Evolutionary conservation across 2,888 invertebrate species (phyloP).

Genomic region (Halictus quadricinctus): DNA sequence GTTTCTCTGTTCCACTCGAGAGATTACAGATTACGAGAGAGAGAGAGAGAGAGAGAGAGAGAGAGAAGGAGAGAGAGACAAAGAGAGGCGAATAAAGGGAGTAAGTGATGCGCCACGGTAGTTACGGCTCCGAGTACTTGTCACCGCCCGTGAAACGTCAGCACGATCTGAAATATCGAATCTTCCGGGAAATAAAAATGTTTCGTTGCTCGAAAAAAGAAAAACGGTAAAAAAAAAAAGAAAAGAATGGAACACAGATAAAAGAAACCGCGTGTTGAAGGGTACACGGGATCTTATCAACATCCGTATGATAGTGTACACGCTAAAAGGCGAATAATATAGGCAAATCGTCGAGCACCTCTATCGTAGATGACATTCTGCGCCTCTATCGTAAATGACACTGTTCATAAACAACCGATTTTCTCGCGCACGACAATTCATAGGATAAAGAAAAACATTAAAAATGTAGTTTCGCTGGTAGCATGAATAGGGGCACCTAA

Average conservation of each 20-base stretch:
- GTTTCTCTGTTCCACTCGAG: neutral
- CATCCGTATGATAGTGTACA: slow-evolving; percentile 25
- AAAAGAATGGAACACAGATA: neutral
- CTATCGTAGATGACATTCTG: slow-evolving; percentile 22
- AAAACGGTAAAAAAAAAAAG: neutral
- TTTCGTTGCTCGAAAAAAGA: neutral
- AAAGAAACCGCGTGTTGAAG: slow-evolving; percentile 14
- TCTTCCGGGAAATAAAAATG: slow-evolving; percentile 13
- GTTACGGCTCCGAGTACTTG: slow-evolving; percentile 69
- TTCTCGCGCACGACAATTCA: slow-evolving; percentile 4
- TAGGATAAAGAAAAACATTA: slow-evolving; percentile 10
- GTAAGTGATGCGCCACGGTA: slow-evolving; percentile 61
- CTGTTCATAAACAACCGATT: slow-evolving; percentile 36
- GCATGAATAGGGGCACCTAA: slow-evolving; percentile 52
- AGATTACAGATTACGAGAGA: slow-evolving; percentile 1
- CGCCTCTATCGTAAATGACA: slow-evolving; percentile 1
- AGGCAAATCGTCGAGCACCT: slow-evolving; percentile 25
- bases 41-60: slow-evolving; percentile 11
- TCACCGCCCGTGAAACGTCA: slow-evolving; percentile 72
- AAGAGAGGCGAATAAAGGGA: slow-evolving; percentile 56
- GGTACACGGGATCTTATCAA: slow-evolving; percentile 24
- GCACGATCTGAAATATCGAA: slow-evolving; percentile 57
- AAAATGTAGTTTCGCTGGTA: slow-evolving; percentile 33
- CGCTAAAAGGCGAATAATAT: slow-evolving; percentile 24
- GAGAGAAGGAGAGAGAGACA: slow-evolving; percentile 16